phyloP scores from a whole-genome alignment of 1,140 invertebrate genomes.

The Drosophila funebris region DNA sequence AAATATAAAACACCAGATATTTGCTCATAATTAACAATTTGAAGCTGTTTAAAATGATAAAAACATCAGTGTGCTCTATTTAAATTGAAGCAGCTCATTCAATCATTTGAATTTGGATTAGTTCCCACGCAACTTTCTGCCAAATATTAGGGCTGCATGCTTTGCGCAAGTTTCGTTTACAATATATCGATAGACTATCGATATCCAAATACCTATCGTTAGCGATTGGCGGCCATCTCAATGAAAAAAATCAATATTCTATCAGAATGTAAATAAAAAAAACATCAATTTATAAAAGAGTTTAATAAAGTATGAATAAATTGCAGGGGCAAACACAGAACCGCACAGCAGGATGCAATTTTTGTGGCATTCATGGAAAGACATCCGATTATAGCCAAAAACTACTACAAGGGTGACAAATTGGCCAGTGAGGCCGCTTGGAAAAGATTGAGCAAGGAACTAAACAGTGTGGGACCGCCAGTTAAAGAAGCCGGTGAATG shows the following conservation, averaged over 20 bases:
- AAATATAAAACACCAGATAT: not conserved
- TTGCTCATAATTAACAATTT: too few relatives aligned
- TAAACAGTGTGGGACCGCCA: constrained; percentile 63
- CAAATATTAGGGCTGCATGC: too few relatives aligned
- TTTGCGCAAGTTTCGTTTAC: too few relatives aligned
- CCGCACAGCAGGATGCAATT: constrained; percentile 72
- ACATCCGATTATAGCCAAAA: constrained; percentile 66
- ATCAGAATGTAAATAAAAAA: constrained; percentile 32
- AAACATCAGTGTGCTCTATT: too few relatives aligned
- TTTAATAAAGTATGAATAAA: not conserved
- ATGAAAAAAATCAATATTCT: constrained; percentile 25
- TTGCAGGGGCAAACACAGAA: constrained; percentile 65
- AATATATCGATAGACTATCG: too few relatives aligned
- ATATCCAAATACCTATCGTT: too few relatives aligned
- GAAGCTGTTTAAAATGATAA: too few relatives aligned
- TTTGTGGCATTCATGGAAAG: constrained; percentile 70
- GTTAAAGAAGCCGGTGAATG: constrained; percentile 59
- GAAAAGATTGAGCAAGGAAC: constrained; percentile 59
- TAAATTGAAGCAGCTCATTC: too few relatives aligned
- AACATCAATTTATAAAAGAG: not conserved
- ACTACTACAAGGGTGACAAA: constrained; percentile 66
- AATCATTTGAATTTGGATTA: too few relatives aligned
- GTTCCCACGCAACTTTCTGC: too few relatives aligned
- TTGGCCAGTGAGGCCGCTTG: constrained; percentile 66
- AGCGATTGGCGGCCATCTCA: not conserved